Percentiles rank a stretch among this genome's conserved stretches.
These are phyloP conservation scores for Drosophila nigromelanica DNA, from an alignment of 1,140 invertebrate genomes.

Conservation along the genomic window DNA sequence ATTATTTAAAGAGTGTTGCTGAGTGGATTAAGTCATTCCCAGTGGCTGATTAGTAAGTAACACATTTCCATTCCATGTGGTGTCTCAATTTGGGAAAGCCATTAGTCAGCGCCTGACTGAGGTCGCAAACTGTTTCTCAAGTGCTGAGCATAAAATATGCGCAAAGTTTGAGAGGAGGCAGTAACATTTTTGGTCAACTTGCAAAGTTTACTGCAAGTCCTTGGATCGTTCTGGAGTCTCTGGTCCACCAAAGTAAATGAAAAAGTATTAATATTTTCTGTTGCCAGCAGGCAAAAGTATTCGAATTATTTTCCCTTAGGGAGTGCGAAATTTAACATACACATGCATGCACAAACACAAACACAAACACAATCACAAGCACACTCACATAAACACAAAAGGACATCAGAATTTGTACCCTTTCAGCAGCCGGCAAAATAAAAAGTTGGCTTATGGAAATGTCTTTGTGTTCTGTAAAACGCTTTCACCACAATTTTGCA, in stretches of 20 bases:
- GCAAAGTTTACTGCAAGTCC: slow-evolving; percentile 53
- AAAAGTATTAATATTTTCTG: slow-evolving; percentile 77
- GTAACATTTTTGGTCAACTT: slow-evolving; percentile 58
- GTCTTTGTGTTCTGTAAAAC: slow-evolving; percentile 20
- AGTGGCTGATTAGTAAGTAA: slow-evolving; percentile 49
- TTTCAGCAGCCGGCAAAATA: slow-evolving; percentile 59
- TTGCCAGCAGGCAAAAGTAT: slow-evolving; percentile 40
- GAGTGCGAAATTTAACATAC: slow-evolving; percentile 48
- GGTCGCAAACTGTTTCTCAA: slow-evolving; percentile 8
- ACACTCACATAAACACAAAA: slow-evolving; percentile 22
- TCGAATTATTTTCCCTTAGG: slow-evolving; percentile 68
- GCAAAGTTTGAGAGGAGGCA: slow-evolving; percentile 46
- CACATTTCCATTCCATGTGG: slow-evolving; percentile 50
- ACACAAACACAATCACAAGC: slow-evolving; percentile 9
- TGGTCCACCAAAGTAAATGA: slow-evolving; percentile 62
- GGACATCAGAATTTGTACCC: slow-evolving; percentile 68
- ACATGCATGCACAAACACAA: slow-evolving; percentile 22
- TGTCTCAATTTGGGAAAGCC: slow-evolving; percentile 59
- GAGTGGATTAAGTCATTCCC: neutral
- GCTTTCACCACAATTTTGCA: slow-evolving; percentile 7
- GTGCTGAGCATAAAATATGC: slow-evolving; percentile 62
- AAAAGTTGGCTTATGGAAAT: slow-evolving; percentile 50
- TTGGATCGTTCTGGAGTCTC: slow-evolving; percentile 15
- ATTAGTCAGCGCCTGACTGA: slow-evolving; percentile 47
- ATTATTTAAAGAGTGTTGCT: slow-evolving; percentile 38